Conservation (phyloP, 2,888 invertebrate species). For the Perizoma flavofasciatum region DNA sequence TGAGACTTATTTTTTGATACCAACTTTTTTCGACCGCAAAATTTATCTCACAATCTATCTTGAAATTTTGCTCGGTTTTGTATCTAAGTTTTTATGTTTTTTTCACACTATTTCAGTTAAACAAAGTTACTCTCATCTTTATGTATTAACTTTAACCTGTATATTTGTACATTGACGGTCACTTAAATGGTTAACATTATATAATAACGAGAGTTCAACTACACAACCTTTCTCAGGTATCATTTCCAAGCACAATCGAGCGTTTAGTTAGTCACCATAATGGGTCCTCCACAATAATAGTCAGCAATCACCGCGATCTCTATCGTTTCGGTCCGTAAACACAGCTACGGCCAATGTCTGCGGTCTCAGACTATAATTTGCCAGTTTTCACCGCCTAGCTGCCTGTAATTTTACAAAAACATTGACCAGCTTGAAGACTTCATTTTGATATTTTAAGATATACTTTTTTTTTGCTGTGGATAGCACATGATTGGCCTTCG, state of each 20-base stretch:
- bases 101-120: no score
- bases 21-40: constrained; percentile 35
- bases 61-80: neutral
- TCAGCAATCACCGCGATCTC: constrained; percentile 64
- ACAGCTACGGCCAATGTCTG: constrained; percentile 62
- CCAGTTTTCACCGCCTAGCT: constrained; percentile 77
- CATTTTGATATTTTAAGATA: constrained; percentile 63
- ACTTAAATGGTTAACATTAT: constrained; percentile 30
- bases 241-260: constrained; percentile 39
- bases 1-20: constrained; percentile 30
- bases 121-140: neutral
- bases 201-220: constrained; percentile 26
- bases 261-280: constrained; percentile 59
- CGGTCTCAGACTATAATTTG: constrained; percentile 75
- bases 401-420: constrained; percentile 74
- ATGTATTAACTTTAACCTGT: neutral
- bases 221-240: constrained; percentile 23
- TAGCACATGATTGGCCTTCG: constrained; percentile 53
- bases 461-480: constrained; percentile 52
- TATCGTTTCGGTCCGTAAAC: constrained; percentile 54
- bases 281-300: constrained; percentile 63
- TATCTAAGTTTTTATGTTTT: no score
- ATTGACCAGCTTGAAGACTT: constrained; percentile 66
- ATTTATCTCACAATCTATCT: constrained; percentile 40
- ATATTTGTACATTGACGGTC: constrained; percentile 12